Base-by-base conservation (phyloP, 2,797 vertebrate species). In the Melanotaenia trifasciata region DNA sequence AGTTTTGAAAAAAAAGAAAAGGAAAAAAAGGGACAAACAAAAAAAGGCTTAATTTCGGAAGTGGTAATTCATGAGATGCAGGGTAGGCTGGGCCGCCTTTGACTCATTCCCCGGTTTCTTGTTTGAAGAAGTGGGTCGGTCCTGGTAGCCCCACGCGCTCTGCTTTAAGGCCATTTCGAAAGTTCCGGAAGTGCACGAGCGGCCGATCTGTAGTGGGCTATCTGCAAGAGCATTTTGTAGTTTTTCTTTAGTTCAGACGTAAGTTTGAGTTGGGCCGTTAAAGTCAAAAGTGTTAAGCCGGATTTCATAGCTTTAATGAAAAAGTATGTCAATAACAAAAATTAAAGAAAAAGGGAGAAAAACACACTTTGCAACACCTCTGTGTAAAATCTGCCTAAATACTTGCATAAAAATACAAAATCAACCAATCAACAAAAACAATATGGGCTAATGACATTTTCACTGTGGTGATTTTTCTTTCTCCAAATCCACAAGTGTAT, bases 141-240 rank as follows among this genome's bases (percentile, higher is more conserved):
- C 58, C 76, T 57, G 70, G 64, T 77, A 64, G 72, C 73, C 59
- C 73, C 81, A 70, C 64, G 74, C 80, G 81, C 84, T 58, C 74
- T 68, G 70, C 76, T 76, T 61, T 56, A 62, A 64, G 76, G 58
- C 64, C 81, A 81, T 81, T 85, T 87, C 81, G 83, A 87, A 88
- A 93, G 90, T 92, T 88, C 91, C 92, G 92, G 92, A 90, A 91
- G 89, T 87, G 81, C 75, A 60, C 72, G 60, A 78, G 80, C 80
- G 76, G 58, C 74, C 38, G 33, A 79, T 84, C 5, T 76, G 84
- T 76, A 61, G 30, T 30, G 64, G 74, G 36, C 76, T 59, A 53
- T 16, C 18, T 56, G 53, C 5, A 9, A 26, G 26, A 26, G 26
- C 2, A 26, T 26, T 26, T 26, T 26, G 40, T 53, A 35, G 10